Percentiles rank a stretch among this genome's conserved stretches.
Evolutionary conservation across 2,888 invertebrate species (phyloP).

Genomic region (Anaspis maculata): DNA sequence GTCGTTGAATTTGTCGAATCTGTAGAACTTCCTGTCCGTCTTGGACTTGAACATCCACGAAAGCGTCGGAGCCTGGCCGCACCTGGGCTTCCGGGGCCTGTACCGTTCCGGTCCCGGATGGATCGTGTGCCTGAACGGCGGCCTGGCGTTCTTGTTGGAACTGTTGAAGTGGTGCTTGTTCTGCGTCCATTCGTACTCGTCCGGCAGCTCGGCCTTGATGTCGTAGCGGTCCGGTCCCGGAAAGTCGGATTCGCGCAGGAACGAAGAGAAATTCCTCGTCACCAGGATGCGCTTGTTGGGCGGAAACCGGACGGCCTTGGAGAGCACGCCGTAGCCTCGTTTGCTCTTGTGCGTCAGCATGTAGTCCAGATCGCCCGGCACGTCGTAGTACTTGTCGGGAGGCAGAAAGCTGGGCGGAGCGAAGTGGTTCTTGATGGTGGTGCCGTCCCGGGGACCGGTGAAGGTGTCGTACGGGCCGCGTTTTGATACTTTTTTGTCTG

Average conservation of each 20-base stretch:
- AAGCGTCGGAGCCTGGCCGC: slow-evolving; percentile 20
- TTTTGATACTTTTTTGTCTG: slow-evolving; percentile 25
- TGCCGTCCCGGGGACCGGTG: slow-evolving; percentile 46
- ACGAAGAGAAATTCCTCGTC: slow-evolving; percentile 44
- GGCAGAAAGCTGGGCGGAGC: slow-evolving; percentile 26
- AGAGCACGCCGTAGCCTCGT: slow-evolving; percentile 33
- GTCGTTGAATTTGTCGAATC: slow-evolving; percentile 12
- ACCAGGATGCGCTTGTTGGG: slow-evolving; percentile 42
- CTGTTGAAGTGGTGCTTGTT: slow-evolving; percentile 27
- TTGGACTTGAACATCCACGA: slow-evolving; percentile 35
- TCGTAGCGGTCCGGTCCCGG: slow-evolving; percentile 48
- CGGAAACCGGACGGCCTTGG: slow-evolving; percentile 31
- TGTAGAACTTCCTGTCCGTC: slow-evolving; percentile 22
- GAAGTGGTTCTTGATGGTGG: slow-evolving; percentile 49
- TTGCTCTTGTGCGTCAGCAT: slow-evolving; percentile 28
- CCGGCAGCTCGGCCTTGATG: no score
- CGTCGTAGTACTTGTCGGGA: slow-evolving; percentile 31
- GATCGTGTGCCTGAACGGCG: slow-evolving; percentile 29
- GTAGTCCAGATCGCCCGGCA: slow-evolving; percentile 28
- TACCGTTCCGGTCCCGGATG: slow-evolving; percentile 38
- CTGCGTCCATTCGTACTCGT: no score
- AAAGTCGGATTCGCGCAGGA: slow-evolving; percentile 42
- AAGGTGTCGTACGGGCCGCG: slow-evolving; percentile 39
- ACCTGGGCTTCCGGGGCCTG: slow-evolving; percentile 21
- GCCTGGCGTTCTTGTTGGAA: slow-evolving; percentile 26